A percentile compares a stretch with the other conserved stretches of the same genome.
Conservation (phyloP, 2,797 vertebrate genomes). For the Phalanger gymnotis region DNA sequence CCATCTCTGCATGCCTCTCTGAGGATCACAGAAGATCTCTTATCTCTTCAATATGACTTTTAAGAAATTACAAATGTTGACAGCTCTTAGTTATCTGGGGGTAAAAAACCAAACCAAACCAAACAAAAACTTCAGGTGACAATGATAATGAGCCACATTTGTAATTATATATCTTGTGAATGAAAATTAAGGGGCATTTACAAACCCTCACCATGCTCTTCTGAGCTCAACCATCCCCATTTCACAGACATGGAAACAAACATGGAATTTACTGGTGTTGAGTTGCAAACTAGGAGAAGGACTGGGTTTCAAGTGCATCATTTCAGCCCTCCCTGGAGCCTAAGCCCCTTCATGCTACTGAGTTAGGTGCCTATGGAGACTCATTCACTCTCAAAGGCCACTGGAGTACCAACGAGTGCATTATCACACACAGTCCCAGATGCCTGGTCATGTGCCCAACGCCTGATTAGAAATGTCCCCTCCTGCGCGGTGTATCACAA, state of each 20-base stretch:
- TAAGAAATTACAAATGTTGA: constrained; percentile 20
- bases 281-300: not conserved
- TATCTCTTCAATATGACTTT: constrained; percentile 35
- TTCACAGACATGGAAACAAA: not conserved
- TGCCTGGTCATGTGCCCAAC: not conserved
- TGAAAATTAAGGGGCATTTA: not conserved
- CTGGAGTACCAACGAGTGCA: not conserved
- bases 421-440: not conserved
- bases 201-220: not conserved
- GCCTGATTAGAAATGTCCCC: not conserved
- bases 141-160: not conserved
- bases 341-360: not conserved
- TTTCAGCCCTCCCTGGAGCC: not conserved
- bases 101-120: not conserved
- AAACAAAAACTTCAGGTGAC: not conserved
- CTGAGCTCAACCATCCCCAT: not conserved
- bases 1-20: not conserved
- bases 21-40: not conserved
- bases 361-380: not conserved
- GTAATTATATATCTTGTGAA: not conserved
- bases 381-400: not conserved
- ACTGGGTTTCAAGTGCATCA: not conserved
- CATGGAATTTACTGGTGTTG: no score
- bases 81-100: not conserved
- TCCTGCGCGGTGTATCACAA: not conserved